phyloP scores from a whole-genome alignment of 2,797 vertebrate genomes.

The Tamandua tetradactyla region DNA sequence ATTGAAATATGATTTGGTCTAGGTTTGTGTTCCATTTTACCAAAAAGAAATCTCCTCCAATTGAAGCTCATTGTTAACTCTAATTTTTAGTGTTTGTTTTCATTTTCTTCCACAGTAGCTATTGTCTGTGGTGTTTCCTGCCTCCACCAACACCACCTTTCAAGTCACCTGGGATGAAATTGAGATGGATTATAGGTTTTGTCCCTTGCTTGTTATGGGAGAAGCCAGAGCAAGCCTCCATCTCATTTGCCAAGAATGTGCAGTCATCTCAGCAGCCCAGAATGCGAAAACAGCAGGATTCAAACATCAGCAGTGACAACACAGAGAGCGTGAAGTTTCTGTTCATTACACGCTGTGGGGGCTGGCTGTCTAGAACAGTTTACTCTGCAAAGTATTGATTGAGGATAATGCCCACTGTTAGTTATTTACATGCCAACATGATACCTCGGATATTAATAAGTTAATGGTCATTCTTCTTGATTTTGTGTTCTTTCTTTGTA shows the following conservation, averaged over 20 bases:
- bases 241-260: slow-evolving; percentile 40
- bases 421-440: neutral
- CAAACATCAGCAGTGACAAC: slow-evolving; percentile 16
- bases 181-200: slow-evolving; percentile 30
- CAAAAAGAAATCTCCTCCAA: slow-evolving; percentile 5
- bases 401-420: slow-evolving; percentile 8
- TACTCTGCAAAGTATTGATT: neutral
- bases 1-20: neutral
- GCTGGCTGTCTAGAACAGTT: slow-evolving; percentile 5
- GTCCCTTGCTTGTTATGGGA: neutral
- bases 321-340: slow-evolving; percentile 15
- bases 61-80: slow-evolving; percentile 11
- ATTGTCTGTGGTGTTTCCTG: neutral
- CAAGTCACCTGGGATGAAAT: slow-evolving; percentile 6
- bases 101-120: neutral
- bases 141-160: neutral
- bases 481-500: neutral
- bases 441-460: neutral
- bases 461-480: neutral
- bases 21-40: slow-evolving; percentile 9
- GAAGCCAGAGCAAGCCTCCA: slow-evolving; percentile 20
- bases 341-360: neutral
- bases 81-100: neutral
- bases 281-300: slow-evolving; percentile 51
- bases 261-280: slow-evolving; percentile 11